These are phyloP conservation scores for Leptodactylus fuscus DNA, from an alignment of 2,113 vertebrate species.

Conservation along the genomic window DNA sequence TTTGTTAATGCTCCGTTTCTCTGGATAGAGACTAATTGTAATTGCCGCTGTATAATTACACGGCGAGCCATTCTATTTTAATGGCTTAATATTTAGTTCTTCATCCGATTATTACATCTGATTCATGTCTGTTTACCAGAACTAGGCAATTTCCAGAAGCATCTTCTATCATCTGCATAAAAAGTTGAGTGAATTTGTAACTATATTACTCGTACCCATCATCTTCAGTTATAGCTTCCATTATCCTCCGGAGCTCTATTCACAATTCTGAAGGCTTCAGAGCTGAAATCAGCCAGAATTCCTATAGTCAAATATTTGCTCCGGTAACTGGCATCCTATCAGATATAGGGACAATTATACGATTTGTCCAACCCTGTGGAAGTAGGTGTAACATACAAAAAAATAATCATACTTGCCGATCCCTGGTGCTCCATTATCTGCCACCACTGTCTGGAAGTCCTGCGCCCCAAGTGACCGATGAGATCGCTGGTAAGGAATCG, in stretches of 20 bases:
- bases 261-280: not conserved
- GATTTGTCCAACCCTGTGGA: too few species aligned
- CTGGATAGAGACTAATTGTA: slow-evolving; percentile 16
- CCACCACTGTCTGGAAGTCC: too few species aligned
- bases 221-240: not conserved
- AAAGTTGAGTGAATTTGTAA: not conserved
- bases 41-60: slow-evolving; percentile 14
- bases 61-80: not conserved
- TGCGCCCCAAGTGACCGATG: too few species aligned
- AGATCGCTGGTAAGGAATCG: too few species aligned
- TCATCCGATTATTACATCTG: not conserved
- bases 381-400: too few species aligned
- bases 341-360: too few species aligned
- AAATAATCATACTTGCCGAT: too few species aligned
- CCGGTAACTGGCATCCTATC: too few species aligned
- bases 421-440: too few species aligned
- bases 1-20: not conserved
- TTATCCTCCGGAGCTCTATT: not conserved
- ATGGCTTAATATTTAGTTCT: not conserved
- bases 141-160: not conserved
- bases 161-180: not conserved
- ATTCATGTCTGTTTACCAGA: not conserved
- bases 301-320: too few species aligned
- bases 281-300: not conserved
- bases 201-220: not conserved